Evolutionary conservation across 1,140 invertebrate species (phyloP).

Genomic region (Melitaea cinxia): DNA sequence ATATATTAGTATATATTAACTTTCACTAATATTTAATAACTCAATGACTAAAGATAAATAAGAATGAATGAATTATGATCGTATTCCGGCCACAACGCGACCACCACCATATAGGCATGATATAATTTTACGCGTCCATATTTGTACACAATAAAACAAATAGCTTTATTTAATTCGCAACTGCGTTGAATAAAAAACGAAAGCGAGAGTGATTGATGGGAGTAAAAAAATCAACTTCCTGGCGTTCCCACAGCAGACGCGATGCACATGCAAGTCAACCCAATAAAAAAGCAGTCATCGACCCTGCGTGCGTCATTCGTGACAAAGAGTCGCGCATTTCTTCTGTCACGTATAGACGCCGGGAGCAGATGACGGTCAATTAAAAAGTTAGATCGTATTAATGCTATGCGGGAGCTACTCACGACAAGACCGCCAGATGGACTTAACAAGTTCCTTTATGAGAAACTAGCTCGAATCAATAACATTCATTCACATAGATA

Average conservation of each 20-base stretch:
- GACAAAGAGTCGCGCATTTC: constrained; percentile 61
- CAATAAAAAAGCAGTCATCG: constrained; percentile 73
- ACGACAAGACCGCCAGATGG: constrained; percentile 65
- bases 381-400: constrained; percentile 78
- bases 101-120: too few relatives aligned
- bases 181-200: constrained; percentile 33
- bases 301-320: constrained; percentile 72
- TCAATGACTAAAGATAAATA: too few relatives aligned
- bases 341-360: constrained; percentile 65
- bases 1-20: too few relatives aligned
- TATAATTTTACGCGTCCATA: neutral
- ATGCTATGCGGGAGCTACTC: constrained; percentile 71
- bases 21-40: too few relatives aligned
- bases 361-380: constrained; percentile 78
- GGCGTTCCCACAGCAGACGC: constrained; percentile 65
- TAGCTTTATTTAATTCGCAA: constrained; percentile 34
- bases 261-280: constrained; percentile 67
- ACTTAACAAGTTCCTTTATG: constrained; percentile 45
- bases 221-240: constrained; percentile 53
- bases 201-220: constrained; percentile 33
- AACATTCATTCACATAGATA: constrained; percentile 31
- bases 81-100: too few relatives aligned
- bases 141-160: constrained; percentile 20
- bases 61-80: too few relatives aligned
- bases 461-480: constrained; percentile 19